Conservation (phyloP, 92 coral and sea anemone species). For the Epizoanthus illoricatus region DNA sequence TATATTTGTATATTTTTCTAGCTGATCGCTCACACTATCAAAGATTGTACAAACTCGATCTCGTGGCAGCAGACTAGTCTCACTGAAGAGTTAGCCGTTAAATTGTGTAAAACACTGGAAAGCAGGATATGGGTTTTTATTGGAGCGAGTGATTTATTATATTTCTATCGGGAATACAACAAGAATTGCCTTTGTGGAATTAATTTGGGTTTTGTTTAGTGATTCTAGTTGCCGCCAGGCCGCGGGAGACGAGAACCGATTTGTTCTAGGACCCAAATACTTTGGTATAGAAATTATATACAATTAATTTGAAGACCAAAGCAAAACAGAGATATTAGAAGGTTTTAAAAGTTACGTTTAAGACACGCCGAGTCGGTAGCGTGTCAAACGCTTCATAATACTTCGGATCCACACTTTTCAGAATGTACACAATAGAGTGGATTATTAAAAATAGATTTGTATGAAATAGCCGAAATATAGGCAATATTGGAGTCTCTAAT, state of each 20-base stretch:
- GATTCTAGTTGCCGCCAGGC: constrained; percentile 80
- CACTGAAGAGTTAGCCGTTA: constrained; percentile 1
- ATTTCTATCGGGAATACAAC: constrained; percentile 87
- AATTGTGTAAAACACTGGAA: constrained; percentile 15
- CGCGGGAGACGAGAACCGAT: constrained; percentile 66
- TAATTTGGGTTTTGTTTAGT: constrained; percentile 94
- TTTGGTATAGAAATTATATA: constrained; percentile 38
- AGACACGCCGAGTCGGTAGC: constrained; percentile 35
- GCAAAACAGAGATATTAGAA: constrained; percentile 31
- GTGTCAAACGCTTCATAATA: constrained; percentile 44
- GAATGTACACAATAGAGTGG: constrained; percentile 92
- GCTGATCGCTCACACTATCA: constrained; percentile 91
- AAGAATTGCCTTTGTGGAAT: constrained; percentile 87
- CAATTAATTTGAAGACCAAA: constrained; percentile 24
- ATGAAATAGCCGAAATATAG: constrained; percentile 77
- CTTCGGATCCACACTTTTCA: constrained; percentile 62
- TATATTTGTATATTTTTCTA: constrained; percentile 91
- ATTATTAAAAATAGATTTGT: constrained; percentile 90
- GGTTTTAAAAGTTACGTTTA: constrained; percentile 35
- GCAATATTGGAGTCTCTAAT: constrained; percentile 84
- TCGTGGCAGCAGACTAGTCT: constrained; percentile 38
- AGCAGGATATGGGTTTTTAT: constrained; percentile 41
- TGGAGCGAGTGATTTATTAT: constrained; percentile 64
- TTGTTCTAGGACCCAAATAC: constrained; percentile 47
- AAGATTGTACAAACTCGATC: constrained; percentile 68